A percentile compares a stretch with the other conserved stretches of the same genome.
These are phyloP conservation scores for Neuroterus valhalla DNA, from an alignment of 1,140 invertebrate species.

Conservation along the genomic window DNA sequence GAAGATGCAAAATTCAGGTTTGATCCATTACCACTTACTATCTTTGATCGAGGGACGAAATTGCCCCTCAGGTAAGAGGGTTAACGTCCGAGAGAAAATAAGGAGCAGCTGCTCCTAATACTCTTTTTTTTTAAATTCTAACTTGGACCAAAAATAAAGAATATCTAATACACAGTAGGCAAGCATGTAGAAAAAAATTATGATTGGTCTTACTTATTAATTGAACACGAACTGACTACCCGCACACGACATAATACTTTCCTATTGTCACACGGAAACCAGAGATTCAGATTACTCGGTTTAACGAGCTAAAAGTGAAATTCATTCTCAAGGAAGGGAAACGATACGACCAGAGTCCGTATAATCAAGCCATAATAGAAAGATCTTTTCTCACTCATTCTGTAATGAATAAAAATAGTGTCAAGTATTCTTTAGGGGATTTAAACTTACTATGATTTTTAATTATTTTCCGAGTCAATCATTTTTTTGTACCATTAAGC, in stretches of 20 bases:
- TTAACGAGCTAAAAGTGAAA: conserved; percentile 20
- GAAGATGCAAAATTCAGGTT: conserved; percentile 21
- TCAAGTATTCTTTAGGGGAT: background rate
- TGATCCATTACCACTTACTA: conserved; percentile 25
- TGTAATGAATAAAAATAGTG: conserved; percentile 12
- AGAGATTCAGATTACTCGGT: conserved; percentile 10
- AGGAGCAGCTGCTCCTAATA: background rate
- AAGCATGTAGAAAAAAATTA: too few relatives aligned
- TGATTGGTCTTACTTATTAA: too few relatives aligned
- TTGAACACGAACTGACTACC: too few relatives aligned
- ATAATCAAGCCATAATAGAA: conserved; percentile 26
- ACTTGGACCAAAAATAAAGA: too few relatives aligned
- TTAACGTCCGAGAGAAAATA: background rate
- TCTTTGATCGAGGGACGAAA: conserved; percentile 4
- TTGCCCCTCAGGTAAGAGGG: background rate
- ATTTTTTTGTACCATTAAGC: too few relatives aligned
- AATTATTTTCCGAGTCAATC: too few relatives aligned
- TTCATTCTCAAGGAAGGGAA: conserved; percentile 17
- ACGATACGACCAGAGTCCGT: conserved; percentile 5
- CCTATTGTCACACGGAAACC: conserved; percentile 16
- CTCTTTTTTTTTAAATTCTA: too few relatives aligned
- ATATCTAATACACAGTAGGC: too few relatives aligned
- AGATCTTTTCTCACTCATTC: conserved; percentile 23
- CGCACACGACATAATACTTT: background rate
- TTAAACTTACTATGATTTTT: too few relatives aligned